Conservation (phyloP, 2,888 invertebrate species). For the Cheilosia grossa region DNA sequence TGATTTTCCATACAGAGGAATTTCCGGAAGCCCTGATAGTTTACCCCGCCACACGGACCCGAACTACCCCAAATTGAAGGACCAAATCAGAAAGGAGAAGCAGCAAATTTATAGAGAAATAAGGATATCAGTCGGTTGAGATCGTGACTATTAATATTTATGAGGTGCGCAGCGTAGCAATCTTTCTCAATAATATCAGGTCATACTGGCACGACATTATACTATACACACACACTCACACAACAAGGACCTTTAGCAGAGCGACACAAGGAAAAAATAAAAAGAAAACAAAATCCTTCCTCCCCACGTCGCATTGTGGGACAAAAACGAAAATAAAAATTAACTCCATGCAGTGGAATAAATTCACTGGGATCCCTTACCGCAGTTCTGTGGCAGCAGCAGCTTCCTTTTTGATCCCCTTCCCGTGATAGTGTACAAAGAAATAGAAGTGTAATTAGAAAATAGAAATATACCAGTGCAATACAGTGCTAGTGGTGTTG, state of each 20-base stretch:
- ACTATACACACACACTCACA: conserved; percentile 11
- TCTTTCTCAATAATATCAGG: conserved; percentile 63
- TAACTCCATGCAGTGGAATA: conserved; percentile 72
- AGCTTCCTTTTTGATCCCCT: conserved; percentile 51
- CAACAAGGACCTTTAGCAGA: conserved; percentile 39
- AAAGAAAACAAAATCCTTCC: conserved; percentile 1
- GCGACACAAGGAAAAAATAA: conserved; percentile 11
- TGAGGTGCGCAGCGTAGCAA: conserved; percentile 68
- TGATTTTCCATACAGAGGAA: conserved; percentile 46
- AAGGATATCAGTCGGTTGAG: conserved; percentile 65
- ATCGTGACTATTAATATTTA: conserved; percentile 75
- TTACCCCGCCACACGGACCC: neutral
- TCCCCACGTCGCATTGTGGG: conserved; percentile 39
- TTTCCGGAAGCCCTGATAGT: conserved; percentile 17
- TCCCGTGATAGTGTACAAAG: conserved; percentile 62
- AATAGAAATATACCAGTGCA: conserved; percentile 53
- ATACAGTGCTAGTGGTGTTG: conserved; percentile 40
- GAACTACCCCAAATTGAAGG: conserved; percentile 41
- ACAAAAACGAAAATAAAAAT: conserved; percentile 37
- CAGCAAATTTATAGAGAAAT: conserved; percentile 59
- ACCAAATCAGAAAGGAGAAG: conserved; percentile 13
- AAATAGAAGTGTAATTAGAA: conserved; percentile 64
- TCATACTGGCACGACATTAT: conserved; percentile 11
- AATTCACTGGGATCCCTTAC: conserved; percentile 64
- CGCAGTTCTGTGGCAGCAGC: conserved; percentile 40